Conservation (phyloP, 2,888 invertebrate genomes). For the Hipparchia semele region DNA sequence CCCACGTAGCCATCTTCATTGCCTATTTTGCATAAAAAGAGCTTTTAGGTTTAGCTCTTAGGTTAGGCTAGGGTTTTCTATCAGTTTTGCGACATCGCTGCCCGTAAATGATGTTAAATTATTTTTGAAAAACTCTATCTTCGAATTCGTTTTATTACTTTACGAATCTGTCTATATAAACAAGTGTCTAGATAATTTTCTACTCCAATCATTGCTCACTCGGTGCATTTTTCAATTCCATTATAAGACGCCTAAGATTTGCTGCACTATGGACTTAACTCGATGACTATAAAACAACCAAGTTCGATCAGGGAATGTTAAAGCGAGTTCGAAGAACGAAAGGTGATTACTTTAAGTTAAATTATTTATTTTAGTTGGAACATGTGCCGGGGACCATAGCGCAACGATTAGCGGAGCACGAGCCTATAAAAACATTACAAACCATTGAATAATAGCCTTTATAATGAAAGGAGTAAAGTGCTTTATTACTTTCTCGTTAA, state of each 20-base stretch:
- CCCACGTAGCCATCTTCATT: too few species aligned
- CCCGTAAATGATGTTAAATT: too few species aligned
- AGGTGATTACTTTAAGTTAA: slow-evolving; percentile 49
- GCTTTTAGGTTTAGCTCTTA: too few species aligned
- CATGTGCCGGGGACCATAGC: slow-evolving; percentile 55
- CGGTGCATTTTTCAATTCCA: background rate
- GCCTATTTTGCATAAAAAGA: too few species aligned
- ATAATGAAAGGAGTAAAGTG: background rate
- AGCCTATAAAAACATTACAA: background rate
- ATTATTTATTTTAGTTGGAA: slow-evolving; percentile 55
- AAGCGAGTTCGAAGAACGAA: slow-evolving; percentile 44
- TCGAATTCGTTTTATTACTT: too few species aligned
- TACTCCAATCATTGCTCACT: too few species aligned
- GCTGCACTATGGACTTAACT: background rate
- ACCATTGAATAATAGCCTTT: slow-evolving; percentile 8
- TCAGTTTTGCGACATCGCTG: too few species aligned
- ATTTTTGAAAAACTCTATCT: too few species aligned
- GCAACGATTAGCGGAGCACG: slow-evolving; percentile 39
- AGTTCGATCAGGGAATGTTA: background rate
- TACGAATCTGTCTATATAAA: too few species aligned
- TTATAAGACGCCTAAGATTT: background rate
- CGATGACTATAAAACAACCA: background rate
- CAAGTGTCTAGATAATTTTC: too few species aligned
- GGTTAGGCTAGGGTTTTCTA: too few species aligned
- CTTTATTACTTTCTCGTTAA: background rate